phyloP scores from a whole-genome alignment of 1,140 invertebrate genomes.

The Vanessa tameamea region DNA sequence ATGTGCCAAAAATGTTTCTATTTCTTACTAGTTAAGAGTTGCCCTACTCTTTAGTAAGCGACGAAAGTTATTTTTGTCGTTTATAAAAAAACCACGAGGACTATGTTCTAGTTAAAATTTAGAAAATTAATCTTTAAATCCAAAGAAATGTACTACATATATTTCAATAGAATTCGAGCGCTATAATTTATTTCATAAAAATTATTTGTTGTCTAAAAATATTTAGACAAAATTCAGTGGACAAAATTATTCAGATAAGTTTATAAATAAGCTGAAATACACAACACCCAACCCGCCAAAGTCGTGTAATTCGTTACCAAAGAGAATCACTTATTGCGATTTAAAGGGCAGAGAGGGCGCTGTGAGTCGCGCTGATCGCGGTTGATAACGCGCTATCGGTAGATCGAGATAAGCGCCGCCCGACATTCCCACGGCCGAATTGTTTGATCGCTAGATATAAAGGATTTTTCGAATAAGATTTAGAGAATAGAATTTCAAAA shows the following conservation, averaged over 20 bases:
- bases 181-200: too few relatives aligned
- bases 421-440: constrained; percentile 48
- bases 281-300: background rate
- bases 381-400: constrained; percentile 21
- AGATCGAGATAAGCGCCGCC: constrained; percentile 35
- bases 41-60: too few relatives aligned
- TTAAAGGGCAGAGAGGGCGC: constrained; percentile 43
- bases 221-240: background rate
- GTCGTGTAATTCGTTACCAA: constrained; percentile 31
- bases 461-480: constrained; percentile 30
- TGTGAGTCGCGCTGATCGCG: constrained; percentile 41
- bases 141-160: too few relatives aligned
- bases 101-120: too few relatives aligned
- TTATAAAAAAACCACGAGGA: too few relatives aligned
- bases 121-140: too few relatives aligned
- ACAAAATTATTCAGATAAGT: background rate
- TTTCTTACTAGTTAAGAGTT: too few relatives aligned
- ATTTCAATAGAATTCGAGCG: too few relatives aligned
- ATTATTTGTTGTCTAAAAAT: too few relatives aligned
- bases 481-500: background rate
- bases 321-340: constrained; percentile 38
- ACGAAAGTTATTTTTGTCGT: too few relatives aligned
- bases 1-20: too few relatives aligned
- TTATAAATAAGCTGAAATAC: background rate
- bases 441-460: constrained; percentile 42